Conservation (phyloP, 2,113 vertebrate species). For the Anas platyrhynchos region DNA sequence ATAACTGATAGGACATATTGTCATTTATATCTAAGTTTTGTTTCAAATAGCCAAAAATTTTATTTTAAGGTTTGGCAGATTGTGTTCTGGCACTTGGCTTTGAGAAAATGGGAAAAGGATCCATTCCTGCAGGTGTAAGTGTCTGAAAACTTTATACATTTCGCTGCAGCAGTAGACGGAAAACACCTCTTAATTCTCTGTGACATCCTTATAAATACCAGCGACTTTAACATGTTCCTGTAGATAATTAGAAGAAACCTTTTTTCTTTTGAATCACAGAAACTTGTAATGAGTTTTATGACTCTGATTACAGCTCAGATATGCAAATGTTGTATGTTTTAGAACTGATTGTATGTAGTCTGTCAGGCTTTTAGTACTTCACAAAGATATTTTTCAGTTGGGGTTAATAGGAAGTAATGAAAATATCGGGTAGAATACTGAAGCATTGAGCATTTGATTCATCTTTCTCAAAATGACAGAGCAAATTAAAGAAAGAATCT, state of each 20-base stretch:
- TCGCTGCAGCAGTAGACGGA: background rate
- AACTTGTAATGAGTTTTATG: background rate
- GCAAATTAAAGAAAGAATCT: background rate
- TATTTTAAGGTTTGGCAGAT: slow-evolving; percentile 85
- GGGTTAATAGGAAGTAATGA: background rate
- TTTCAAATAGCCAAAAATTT: slow-evolving; percentile 26
- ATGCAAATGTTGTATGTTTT: background rate
- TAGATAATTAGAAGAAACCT: background rate
- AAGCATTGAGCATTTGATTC: background rate
- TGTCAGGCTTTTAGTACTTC: background rate
- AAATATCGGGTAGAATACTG: background rate
- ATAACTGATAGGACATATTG: background rate
- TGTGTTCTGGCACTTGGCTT: slow-evolving; percentile 95
- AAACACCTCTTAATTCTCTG: background rate
- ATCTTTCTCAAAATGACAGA: background rate
- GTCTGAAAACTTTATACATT: background rate
- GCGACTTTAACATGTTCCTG: background rate
- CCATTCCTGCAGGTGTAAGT: slow-evolving; percentile 78
- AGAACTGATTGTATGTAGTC: background rate
- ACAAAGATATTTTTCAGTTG: background rate
- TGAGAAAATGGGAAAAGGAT: slow-evolving; percentile 92
- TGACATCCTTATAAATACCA: background rate
- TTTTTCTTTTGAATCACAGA: background rate
- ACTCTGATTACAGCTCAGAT: background rate
- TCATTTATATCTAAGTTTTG: background rate